Conservation (phyloP, 1,140 invertebrate genomes). For the Globodera rostochiensis region DNA sequence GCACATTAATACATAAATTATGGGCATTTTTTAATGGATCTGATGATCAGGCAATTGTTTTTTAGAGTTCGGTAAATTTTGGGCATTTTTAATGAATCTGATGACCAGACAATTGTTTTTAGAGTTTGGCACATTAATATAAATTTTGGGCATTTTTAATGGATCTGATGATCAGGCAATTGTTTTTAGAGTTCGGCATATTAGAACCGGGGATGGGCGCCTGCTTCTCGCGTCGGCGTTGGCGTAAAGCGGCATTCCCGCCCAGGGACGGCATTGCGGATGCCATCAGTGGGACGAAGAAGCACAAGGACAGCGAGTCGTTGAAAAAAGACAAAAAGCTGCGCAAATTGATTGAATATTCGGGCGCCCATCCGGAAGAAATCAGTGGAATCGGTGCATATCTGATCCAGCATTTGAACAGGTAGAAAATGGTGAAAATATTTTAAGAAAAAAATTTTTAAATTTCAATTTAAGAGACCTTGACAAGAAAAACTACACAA, state of each 20-base stretch:
- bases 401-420: constrained; percentile 29
- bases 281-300: neutral
- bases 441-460: neutral
- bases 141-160: too few relatives aligned
- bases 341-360: constrained; percentile 17
- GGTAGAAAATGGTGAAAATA: neutral
- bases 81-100: too few relatives aligned
- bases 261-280: neutral
- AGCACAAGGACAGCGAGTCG: constrained; percentile 5
- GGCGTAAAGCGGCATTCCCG: constrained; percentile 2
- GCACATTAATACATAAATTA: too few relatives aligned
- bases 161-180: neutral
- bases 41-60: too few relatives aligned
- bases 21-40: too few relatives aligned
- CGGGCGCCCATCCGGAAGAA: constrained; percentile 27
- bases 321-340: constrained; percentile 27
- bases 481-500: constrained; percentile 11
- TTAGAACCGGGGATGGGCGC: neutral
- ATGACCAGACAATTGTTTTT: too few relatives aligned
- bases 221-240: neutral
- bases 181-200: neutral
- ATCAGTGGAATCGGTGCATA: constrained; percentile 19
- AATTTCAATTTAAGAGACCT: constrained; percentile 16
- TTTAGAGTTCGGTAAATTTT: too few relatives aligned
- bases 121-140: too few relatives aligned